A percentile compares a stretch with the other conserved stretches of the same genome.
These are phyloP conservation scores for Resseliella maxima DNA, from an alignment of 2,888 invertebrate species.

Conservation along the genomic window DNA sequence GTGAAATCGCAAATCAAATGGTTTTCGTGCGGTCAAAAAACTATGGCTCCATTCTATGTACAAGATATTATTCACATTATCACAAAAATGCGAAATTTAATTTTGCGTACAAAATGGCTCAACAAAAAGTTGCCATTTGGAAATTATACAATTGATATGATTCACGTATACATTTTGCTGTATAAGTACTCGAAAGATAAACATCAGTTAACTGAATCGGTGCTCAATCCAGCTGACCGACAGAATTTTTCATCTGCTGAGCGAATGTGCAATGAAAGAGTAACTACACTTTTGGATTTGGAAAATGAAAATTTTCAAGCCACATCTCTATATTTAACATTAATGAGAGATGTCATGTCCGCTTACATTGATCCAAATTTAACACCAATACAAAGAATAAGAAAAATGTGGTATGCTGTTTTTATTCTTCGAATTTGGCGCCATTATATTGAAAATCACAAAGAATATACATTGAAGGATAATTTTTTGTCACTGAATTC, in stretches of 20 bases:
- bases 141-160: neutral
- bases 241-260: neutral
- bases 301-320: neutral
- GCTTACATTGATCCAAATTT: neutral
- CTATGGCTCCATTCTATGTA: neutral
- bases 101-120: neutral
- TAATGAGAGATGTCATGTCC: neutral
- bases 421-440: neutral
- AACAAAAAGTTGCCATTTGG: neutral
- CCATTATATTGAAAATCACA: neutral
- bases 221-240: neutral
- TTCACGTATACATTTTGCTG: neutral
- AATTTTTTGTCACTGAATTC: neutral
- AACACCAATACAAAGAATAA: neutral
- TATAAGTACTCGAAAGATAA: neutral
- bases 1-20: neutral
- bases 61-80: slow-evolving; percentile 10
- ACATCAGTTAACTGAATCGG: neutral
- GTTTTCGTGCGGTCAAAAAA: neutral
- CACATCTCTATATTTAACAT: neutral
- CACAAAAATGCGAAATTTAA: neutral
- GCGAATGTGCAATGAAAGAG: neutral
- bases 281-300: neutral
- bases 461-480: neutral
- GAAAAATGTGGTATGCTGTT: neutral